Base-by-base conservation (phyloP, 92 coral and sea anemone species). In the Porites rus region DNA sequence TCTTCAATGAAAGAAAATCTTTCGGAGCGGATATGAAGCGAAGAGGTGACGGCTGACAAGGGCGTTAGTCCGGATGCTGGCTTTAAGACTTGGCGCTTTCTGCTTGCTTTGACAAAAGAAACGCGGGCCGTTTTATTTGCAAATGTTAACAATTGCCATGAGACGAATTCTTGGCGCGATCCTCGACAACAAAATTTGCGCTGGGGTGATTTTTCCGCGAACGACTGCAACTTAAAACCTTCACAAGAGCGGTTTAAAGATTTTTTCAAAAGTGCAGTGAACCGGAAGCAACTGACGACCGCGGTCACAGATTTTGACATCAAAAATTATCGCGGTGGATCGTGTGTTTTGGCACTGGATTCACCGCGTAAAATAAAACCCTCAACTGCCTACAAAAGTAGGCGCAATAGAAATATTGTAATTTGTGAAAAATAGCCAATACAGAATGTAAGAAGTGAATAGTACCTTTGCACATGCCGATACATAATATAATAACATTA, bases 81-180 rank as follows among this genome's bases (percentile, higher is more conserved):
- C 52, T 25, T 12, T 4, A 52, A 22, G 77, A 4, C 75, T 68
- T 75, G 72, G 38, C 86, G 31, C 12, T 56, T 58, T 56, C 53
- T 22, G 79, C 28, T 18, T 16, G 53, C 25, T 31, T 81, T 81
- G 38, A 19, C 8, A 43, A 81, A 71, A 25, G 24, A 60, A 20
- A 13, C 31, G 77, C 85, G 67, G 68, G 14, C 22, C 77, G 85
- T 81, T 81, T 81, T 80, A 80, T 69, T 69, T 81, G 85, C 76
- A 81, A 78, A 78, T 78, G 59, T 63, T 81, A 69, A 59, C 31
- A 80, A 38, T 53, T 38, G 46, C 46, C 46, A 38, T 38, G 46
- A 38, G 46, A 38, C 46, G 46, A 38, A 38, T 38, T 4, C 46
- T 2, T 38, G 31, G 58, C 59, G 31, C 12, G 54, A 6, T 67